Conservation (phyloP, 2,113 vertebrate genomes). For the Perca flavescens region DNA sequence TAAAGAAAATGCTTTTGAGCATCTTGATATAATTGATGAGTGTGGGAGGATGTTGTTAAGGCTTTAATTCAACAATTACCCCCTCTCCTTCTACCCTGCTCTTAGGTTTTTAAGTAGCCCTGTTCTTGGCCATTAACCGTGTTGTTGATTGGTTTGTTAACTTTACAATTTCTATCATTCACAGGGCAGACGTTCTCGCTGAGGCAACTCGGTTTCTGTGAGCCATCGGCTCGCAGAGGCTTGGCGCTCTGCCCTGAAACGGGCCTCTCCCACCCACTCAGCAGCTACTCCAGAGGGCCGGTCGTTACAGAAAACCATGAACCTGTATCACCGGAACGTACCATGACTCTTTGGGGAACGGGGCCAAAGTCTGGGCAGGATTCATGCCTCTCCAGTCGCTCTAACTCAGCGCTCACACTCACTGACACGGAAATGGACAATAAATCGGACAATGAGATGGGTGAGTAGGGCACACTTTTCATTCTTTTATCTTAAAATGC, state of each 20-base stretch:
- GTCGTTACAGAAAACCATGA: conserved; percentile 93
- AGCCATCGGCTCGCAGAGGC: conserved; percentile 92
- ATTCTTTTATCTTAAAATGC: conserved; percentile 42
- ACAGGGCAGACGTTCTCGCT: conserved; percentile 98
- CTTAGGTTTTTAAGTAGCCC: conserved; percentile 32
- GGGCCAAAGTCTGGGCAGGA: conserved; percentile 94
- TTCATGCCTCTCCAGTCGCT: conserved; percentile 96
- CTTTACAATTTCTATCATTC: conserved; percentile 81
- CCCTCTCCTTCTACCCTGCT: conserved; percentile 25
- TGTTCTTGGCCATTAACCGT: conserved; percentile 60
- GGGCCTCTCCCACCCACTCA: conserved; percentile 94
- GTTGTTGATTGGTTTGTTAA: conserved; percentile 72
- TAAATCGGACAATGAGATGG: conserved; percentile 96
- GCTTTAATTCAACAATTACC: conserved; percentile 50
- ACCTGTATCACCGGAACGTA: conserved; percentile 94
- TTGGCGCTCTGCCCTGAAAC: conserved; percentile 97
- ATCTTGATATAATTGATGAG: conserved; percentile 41
- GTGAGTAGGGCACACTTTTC: conserved; percentile 86
- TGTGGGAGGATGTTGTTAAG: conserved; percentile 48
- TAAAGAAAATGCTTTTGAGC: conserved; percentile 6
- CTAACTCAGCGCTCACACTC: conserved; percentile 97
- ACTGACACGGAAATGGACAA: conserved; percentile 98
- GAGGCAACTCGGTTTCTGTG: conserved; percentile 98
- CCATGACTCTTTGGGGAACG: conserved; percentile 95
- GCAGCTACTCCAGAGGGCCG: conserved; percentile 90